These are phyloP conservation scores for Herminia tarsipennalis DNA, from an alignment of 2,888 invertebrate species.

Conservation along the genomic window DNA sequence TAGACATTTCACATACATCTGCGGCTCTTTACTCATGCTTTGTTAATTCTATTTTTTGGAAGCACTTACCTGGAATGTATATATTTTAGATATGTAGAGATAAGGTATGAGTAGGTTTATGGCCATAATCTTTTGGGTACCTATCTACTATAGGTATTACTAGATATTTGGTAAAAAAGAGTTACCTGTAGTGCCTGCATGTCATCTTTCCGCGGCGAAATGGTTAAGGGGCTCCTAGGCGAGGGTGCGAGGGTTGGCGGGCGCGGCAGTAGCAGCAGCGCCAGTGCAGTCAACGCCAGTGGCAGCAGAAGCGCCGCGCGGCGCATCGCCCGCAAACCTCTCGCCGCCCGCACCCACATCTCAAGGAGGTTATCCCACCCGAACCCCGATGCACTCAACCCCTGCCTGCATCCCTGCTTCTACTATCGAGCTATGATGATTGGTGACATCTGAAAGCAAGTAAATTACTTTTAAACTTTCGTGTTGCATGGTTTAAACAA, in stretches of 20 bases:
- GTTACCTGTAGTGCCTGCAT: constrained; percentile 9
- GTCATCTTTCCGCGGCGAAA: constrained; percentile 51
- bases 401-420: constrained; percentile 36
- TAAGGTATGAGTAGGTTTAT: too few species aligned
- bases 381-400: constrained; percentile 15
- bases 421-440: constrained; percentile 22
- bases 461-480: not conserved
- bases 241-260: constrained; percentile 62
- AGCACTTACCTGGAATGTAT: too few species aligned
- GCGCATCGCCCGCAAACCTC: constrained; percentile 72
- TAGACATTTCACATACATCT: too few species aligned
- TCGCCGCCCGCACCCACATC: constrained; percentile 77
- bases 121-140: too few species aligned
- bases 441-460: constrained; percentile 31
- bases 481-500: not conserved
- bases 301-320: constrained; percentile 80
- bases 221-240: constrained; percentile 42
- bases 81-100: too few species aligned
- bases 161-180: too few species aligned
- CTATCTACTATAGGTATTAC: too few species aligned
- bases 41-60: too few species aligned
- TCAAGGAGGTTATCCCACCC: constrained; percentile 40
- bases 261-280: constrained; percentile 79
- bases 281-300: constrained; percentile 80
- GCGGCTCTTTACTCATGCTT: too few species aligned